Evolutionary conservation across 2,888 invertebrate species (phyloP).

Genomic region (Acanthosoma haemorrhoidale): DNA sequence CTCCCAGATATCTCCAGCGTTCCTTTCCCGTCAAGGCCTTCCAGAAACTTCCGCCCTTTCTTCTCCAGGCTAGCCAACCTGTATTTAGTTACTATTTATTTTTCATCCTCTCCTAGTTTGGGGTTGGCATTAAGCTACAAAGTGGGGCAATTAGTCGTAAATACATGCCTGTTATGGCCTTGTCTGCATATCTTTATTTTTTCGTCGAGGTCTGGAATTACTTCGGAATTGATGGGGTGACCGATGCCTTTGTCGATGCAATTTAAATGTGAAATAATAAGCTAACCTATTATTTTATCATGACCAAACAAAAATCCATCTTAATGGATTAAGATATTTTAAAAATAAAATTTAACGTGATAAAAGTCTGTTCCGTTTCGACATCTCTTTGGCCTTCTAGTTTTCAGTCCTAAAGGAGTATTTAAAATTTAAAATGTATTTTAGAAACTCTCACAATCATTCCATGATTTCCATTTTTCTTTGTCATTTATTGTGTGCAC

Average conservation of each 20-base stretch:
- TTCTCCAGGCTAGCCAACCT: neutral
- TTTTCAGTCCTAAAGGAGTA: too few species aligned
- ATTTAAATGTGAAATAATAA: too few species aligned
- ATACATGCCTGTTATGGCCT: neutral
- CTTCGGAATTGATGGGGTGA: neutral
- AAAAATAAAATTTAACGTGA: too few species aligned
- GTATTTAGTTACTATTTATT: neutral
- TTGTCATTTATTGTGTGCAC: too few species aligned
- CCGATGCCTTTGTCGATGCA: neutral
- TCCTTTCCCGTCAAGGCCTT: neutral
- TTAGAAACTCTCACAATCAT: too few species aligned
- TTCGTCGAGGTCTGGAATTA: neutral
- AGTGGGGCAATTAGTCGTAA: neutral
- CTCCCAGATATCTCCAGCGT: neutral
- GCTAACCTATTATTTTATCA: too few species aligned
- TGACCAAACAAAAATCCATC: too few species aligned
- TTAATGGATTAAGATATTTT: too few species aligned
- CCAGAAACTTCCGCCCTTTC: neutral
- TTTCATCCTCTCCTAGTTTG: neutral
- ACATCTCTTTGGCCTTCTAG: too few species aligned
- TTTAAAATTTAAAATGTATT: too few species aligned
- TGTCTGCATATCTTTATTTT: neutral
- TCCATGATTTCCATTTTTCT: too few species aligned
- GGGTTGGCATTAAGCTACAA: neutral
- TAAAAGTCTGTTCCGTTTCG: too few species aligned